A percentile compares a stretch with the other conserved stretches of the same genome.
Evolutionary conservation across 2,797 vertebrate species (phyloP).

Genomic region (Catamblyrhynchus diadema): DNA sequence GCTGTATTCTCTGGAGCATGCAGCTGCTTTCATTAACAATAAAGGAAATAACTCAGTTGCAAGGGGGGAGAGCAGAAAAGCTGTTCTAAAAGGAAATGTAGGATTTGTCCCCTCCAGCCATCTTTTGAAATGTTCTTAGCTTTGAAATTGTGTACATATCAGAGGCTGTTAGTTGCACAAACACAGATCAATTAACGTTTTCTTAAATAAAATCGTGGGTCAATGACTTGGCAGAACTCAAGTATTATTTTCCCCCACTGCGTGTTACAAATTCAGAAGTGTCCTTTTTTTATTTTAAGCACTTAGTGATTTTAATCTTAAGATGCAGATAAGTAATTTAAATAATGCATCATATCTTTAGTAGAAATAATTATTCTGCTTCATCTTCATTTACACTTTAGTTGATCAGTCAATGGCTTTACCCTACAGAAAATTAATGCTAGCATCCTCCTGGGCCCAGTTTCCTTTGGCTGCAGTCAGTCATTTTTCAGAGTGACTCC

Average conservation of each 20-base stretch:
- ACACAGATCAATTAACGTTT: background rate
- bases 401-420: background rate
- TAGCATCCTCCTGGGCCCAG: background rate
- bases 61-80: background rate
- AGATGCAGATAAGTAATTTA: background rate
- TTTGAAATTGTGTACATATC: background rate
- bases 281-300: background rate
- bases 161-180: background rate
- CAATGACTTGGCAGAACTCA: background rate
- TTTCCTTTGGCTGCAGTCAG: background rate
- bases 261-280: background rate
- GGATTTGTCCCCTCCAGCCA: background rate
- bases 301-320: background rate
- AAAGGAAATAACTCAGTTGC: background rate
- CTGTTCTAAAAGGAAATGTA: background rate
- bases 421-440: background rate
- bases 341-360: background rate
- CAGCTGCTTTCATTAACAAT: background rate
- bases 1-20: background rate
- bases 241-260: background rate
- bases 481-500: background rate
- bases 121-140: background rate
- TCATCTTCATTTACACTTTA: conserved; percentile 1
- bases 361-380: conserved; percentile 20
- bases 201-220: background rate